Evolutionary conservation across 2,888 invertebrate genomes (phyloP).

Genomic region (Nomada lathburiana): DNA sequence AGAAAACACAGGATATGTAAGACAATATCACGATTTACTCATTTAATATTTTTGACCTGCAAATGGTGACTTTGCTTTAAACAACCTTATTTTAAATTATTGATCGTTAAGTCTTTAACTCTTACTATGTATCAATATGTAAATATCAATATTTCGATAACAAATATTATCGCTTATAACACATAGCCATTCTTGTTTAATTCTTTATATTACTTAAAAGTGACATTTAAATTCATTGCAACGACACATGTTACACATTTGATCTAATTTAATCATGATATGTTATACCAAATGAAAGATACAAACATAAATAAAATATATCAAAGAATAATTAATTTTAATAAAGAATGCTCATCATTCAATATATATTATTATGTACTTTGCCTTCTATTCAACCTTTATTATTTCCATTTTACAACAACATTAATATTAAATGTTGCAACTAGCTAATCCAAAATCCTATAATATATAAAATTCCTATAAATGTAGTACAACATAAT

Average conservation of each 20-base stretch:
- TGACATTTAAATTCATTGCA: slow-evolving; percentile 1
- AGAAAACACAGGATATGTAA: slow-evolving; percentile 38
- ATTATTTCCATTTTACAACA: slow-evolving; percentile 38
- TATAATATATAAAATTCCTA: not conserved
- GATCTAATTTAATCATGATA: not conserved
- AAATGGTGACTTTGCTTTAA: slow-evolving; percentile 54
- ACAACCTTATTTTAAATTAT: slow-evolving; percentile 6
- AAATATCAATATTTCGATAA: slow-evolving; percentile 1
- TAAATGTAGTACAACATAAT: no score
- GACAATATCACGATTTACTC: slow-evolving; percentile 63
- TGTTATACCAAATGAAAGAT: not conserved
- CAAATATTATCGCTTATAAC: not conserved
- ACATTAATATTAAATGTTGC: slow-evolving; percentile 19
- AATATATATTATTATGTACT: not conserved
- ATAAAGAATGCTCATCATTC: not conserved
- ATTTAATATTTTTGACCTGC: slow-evolving; percentile 69
- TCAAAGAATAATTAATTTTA: slow-evolving; percentile 1
- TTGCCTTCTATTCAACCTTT: slow-evolving; percentile 33
- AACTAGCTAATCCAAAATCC: not conserved
- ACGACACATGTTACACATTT: not conserved
- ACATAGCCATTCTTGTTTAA: not conserved
- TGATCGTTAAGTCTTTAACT: not conserved
- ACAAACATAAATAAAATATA: slow-evolving; percentile 1
- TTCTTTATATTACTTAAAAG: slow-evolving; percentile 18
- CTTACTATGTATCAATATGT: slow-evolving; percentile 5